These are phyloP conservation scores for Montipora sp. DNA, from an alignment of 64 coral and sea anemone species.

Conservation along the genomic window DNA sequence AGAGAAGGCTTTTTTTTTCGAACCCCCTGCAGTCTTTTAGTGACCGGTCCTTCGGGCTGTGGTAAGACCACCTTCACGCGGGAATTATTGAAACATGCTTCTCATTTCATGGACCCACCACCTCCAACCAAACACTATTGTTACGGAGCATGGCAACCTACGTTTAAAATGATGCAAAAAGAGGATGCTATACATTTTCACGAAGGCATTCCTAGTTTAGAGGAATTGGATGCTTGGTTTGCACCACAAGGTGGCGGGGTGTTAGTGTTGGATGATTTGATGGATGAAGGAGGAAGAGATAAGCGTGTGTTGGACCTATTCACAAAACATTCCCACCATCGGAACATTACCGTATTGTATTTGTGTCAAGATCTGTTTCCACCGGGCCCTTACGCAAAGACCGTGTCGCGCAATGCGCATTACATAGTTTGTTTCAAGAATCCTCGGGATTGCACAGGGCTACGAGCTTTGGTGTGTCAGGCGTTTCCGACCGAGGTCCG, in stretches of 20 bases:
- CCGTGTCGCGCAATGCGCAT: slow-evolving; percentile 9
- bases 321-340: slow-evolving; percentile 11
- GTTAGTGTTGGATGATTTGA: slow-evolving; percentile 62
- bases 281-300: slow-evolving; percentile 30
- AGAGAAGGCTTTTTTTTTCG: too few species aligned
- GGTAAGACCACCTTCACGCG: background rate
- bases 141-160: too few species aligned
- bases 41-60: background rate
- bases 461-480: too few species aligned
- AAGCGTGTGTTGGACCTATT: slow-evolving; percentile 19
- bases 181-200: background rate
- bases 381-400: slow-evolving; percentile 29
- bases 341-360: background rate
- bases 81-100: background rate
- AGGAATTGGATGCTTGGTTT: background rate
- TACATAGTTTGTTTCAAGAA: slow-evolving; percentile 65
- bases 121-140: too few species aligned
- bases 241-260: background rate
- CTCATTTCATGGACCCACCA: too few species aligned
- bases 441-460: slow-evolving; percentile 11
- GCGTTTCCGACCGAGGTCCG: too few species aligned
- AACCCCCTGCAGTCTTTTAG: too few species aligned
- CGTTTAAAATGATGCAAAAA: too few species aligned
- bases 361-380: slow-evolving; percentile 58
- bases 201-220: background rate